A percentile compares a stretch with the other conserved stretches of the same genome.
Evolutionary conservation across 2,888 invertebrate genomes (phyloP).

Genomic region (Catocala fraxini): DNA sequence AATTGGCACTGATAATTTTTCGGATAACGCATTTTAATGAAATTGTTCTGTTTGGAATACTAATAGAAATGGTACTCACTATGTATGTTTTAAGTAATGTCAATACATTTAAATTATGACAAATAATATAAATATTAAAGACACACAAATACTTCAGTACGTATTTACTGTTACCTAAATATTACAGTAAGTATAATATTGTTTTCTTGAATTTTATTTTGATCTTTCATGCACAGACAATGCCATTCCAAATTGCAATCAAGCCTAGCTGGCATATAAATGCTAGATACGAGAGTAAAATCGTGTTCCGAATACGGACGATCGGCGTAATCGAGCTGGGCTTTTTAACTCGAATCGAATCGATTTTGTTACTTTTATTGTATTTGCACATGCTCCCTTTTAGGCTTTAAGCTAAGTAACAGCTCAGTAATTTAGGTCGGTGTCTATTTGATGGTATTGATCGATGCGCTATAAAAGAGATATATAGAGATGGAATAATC

Average conservation of each 20-base stretch:
- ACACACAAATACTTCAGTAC: too few relatives aligned
- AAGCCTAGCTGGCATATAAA: slow-evolving; percentile 25
- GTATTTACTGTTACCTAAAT: too few relatives aligned
- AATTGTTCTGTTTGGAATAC: slow-evolving; percentile 4
- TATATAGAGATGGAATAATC: slow-evolving; percentile 34
- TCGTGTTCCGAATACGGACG: slow-evolving; percentile 44
- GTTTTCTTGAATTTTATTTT: slow-evolving; percentile 15
- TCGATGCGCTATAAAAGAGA: slow-evolving; percentile 24
- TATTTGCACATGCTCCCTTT: slow-evolving; percentile 25
- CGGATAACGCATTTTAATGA: slow-evolving; percentile 11
- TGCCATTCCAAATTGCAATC: slow-evolving; percentile 35
- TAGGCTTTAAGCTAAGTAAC: background rate
- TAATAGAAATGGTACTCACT: background rate
- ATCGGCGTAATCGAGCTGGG: slow-evolving; percentile 36
- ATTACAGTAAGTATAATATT: background rate
- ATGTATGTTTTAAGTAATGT: too few relatives aligned
- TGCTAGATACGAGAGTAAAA: slow-evolving; percentile 34
- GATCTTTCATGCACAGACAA: slow-evolving; percentile 13
- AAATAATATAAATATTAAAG: too few relatives aligned
- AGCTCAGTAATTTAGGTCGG: slow-evolving; percentile 27
- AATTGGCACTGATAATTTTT: slow-evolving; percentile 42
- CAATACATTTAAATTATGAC: too few relatives aligned
- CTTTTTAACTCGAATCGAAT: slow-evolving; percentile 38
- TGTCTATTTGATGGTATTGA: slow-evolving; percentile 21
- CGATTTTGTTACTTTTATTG: slow-evolving; percentile 32